These are phyloP conservation scores for Rhamphomyia laevipes DNA, from an alignment of 2,888 invertebrate genomes.

Conservation along the genomic window DNA sequence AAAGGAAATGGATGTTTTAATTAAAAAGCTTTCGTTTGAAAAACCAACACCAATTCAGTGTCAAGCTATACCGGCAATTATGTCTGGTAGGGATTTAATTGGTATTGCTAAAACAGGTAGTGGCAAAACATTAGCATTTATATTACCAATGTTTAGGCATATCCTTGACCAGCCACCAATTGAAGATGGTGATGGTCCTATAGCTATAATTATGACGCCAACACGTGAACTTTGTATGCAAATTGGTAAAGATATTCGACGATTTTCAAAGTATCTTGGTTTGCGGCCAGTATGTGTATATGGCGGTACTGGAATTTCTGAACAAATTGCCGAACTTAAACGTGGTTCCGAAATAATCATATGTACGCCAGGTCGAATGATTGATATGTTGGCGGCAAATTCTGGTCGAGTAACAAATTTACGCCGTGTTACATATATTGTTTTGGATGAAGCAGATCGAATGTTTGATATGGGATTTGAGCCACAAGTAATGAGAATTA, in stretches of 20 bases:
- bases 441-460: slow-evolving; percentile 96
- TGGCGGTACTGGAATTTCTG: slow-evolving; percentile 93
- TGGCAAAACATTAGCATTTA: slow-evolving; percentile 96
- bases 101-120: slow-evolving; percentile 99
- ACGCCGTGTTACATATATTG: slow-evolving; percentile 91
- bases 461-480: slow-evolving; percentile 99
- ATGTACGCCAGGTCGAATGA: slow-evolving; percentile 98
- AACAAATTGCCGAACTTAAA: slow-evolving; percentile 87
- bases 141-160: slow-evolving; percentile 94
- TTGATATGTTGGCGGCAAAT: slow-evolving; percentile 98
- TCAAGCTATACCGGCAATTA: slow-evolving; percentile 93
- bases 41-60: slow-evolving; percentile 98
- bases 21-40: slow-evolving; percentile 83
- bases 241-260: slow-evolving; percentile 92
- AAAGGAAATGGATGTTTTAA: slow-evolving; percentile 81
- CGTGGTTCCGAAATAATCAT: slow-evolving; percentile 97
- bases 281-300: slow-evolving; percentile 92
- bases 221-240: slow-evolving; percentile 98
- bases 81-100: slow-evolving; percentile 93
- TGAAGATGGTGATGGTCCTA: slow-evolving; percentile 96
- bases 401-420: slow-evolving; percentile 96
- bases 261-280: slow-evolving; percentile 80
- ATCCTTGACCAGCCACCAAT: slow-evolving; percentile 86
- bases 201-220: slow-evolving; percentile 95
- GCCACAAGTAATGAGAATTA: slow-evolving; percentile 69